A percentile compares a stretch with the other conserved stretches of the same genome.
Evolutionary conservation across 1,140 invertebrate species (phyloP).

Genomic region (Drosophila asahinai): DNA sequence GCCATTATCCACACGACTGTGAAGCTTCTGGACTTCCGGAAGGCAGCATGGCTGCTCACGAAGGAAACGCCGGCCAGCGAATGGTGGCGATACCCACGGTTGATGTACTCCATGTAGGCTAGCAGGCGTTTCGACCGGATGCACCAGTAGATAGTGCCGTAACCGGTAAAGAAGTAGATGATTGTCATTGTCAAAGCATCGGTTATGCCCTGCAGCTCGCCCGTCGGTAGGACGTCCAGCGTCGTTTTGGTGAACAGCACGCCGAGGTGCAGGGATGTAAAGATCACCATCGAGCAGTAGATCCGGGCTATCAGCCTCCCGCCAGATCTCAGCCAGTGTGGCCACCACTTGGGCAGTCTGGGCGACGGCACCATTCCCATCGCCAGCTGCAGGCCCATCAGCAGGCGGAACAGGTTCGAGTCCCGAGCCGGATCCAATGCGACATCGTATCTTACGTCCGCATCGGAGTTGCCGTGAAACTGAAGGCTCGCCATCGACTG

Average conservation of each 20-base stretch:
- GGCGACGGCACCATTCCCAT: constrained; percentile 48
- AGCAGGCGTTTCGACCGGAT: constrained; percentile 36
- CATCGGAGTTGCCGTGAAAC: constrained; percentile 62
- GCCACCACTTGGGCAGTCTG: constrained; percentile 26
- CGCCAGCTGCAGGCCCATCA: constrained; percentile 25
- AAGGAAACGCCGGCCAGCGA: constrained; percentile 75
- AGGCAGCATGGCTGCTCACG: constrained; percentile 53
- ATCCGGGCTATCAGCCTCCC: not conserved
- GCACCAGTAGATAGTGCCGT: constrained; percentile 68
- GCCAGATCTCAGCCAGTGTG: constrained; percentile 25
- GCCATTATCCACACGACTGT: constrained; percentile 48
- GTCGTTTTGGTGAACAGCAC: constrained; percentile 70
- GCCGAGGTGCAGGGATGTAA: constrained; percentile 54
- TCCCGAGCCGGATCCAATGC: constrained; percentile 41
- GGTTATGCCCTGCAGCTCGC: constrained; percentile 72
- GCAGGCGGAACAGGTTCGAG: constrained; percentile 47
- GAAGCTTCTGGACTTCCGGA: constrained; percentile 38
- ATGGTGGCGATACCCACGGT: constrained; percentile 71
- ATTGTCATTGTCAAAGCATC: constrained; percentile 77
- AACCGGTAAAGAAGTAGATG: constrained; percentile 73
- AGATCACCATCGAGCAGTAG: constrained; percentile 48
- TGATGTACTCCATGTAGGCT: constrained; percentile 55
- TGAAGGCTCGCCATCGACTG: constrained; percentile 61
- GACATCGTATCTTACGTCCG: constrained; percentile 42
- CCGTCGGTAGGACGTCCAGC: constrained; percentile 60